Conservation (phyloP, 2,113 vertebrate genomes). For the Meriones unguiculatus region DNA sequence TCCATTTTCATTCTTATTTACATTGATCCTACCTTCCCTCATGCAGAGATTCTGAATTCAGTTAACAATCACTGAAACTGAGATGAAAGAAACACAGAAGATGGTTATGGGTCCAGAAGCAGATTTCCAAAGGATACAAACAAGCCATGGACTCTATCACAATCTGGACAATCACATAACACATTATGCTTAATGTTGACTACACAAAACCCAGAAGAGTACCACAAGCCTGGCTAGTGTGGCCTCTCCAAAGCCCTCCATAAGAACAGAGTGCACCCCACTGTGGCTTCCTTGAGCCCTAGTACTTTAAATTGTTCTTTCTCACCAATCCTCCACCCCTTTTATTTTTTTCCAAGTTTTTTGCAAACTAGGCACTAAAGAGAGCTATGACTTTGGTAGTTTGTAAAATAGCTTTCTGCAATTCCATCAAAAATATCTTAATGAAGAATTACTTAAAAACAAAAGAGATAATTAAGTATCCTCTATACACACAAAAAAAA, state of each 20-base stretch:
- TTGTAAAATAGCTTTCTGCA: neutral
- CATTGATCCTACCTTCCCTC: neutral
- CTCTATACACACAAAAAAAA: neutral
- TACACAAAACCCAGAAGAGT: neutral
- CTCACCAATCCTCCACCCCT: neutral
- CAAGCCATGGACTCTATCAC: neutral
- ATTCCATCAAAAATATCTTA: neutral
- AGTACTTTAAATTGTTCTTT: neutral
- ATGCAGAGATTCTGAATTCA: neutral
- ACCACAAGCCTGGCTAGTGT: fast-evolving
- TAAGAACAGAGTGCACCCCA: neutral
- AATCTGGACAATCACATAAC: neutral
- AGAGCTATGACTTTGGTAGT: neutral
- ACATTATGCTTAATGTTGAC: neutral
- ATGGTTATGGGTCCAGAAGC: neutral
- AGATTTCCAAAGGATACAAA: neutral
- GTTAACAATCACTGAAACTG: neutral
- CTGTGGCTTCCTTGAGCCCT: neutral
- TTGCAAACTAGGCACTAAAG: neutral
- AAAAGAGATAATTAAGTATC: slow-evolving; percentile 27
- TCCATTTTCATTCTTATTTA: slow-evolving; percentile 2
- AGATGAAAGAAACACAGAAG: neutral
- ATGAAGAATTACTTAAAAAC: slow-evolving; percentile 7
- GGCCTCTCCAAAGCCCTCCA: neutral
- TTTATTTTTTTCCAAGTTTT: neutral